These are phyloP conservation scores for Drosophila ficusphila DNA, from an alignment of 1,140 invertebrate genomes.

Conservation along the genomic window DNA sequence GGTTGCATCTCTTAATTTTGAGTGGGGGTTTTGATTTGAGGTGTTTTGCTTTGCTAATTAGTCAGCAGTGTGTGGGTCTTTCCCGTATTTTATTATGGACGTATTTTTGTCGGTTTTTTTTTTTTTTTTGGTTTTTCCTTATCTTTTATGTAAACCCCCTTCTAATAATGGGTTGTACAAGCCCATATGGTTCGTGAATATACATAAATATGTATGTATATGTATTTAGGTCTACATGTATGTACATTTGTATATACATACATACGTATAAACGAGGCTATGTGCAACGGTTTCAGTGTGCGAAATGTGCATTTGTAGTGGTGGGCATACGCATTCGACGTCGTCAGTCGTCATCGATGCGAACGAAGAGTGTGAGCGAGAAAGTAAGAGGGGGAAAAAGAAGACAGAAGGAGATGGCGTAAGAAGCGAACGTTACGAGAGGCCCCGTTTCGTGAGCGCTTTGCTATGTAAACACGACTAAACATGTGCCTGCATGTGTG, in stretches of 20 bases:
- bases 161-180: constrained; percentile 6
- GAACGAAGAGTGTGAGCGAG: constrained; percentile 6
- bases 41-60: constrained; percentile 57
- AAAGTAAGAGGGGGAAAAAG: not conserved
- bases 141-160: constrained; percentile 19
- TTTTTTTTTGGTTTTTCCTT: constrained; percentile 6
- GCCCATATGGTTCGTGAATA: not conserved
- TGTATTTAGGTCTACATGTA: not conserved
- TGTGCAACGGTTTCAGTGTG: constrained; percentile 1
- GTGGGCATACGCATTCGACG: constrained; percentile 48
- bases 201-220: not conserved
- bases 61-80: constrained; percentile 54
- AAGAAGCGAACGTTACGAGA: constrained; percentile 37
- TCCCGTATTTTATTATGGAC: constrained; percentile 28
- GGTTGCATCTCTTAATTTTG: constrained; percentile 3
- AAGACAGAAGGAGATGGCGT: constrained; percentile 18
- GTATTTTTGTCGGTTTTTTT: constrained; percentile 12
- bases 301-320: constrained; percentile 28
- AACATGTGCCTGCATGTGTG: constrained; percentile 43
- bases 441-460: constrained; percentile 72
- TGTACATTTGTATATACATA: not conserved
- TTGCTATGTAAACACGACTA: constrained; percentile 77
- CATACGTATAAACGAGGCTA: not conserved
- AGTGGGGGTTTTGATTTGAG: constrained; percentile 26
- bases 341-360: constrained; percentile 47